Evolutionary conservation across 2,113 vertebrate genomes (phyloP), one percentile per base, ranked within the genome.

Genomic region (Archilochus colubris): DNA sequence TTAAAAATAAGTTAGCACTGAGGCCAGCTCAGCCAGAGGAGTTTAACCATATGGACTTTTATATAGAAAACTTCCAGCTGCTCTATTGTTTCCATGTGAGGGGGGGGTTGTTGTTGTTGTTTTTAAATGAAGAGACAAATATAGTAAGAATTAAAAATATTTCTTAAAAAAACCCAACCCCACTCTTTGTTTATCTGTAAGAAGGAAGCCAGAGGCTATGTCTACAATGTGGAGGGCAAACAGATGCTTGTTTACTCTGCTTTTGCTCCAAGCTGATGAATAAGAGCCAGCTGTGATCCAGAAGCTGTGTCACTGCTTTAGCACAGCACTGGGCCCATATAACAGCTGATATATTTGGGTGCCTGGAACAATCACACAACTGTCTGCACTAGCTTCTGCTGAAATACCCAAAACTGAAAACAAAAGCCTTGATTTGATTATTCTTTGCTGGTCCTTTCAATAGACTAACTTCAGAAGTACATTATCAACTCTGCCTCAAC

Each of bases 241-340:
- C 75, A 95, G 82, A 46, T 93, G 92, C 79, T 96, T 79, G 16
- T 90, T 85, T 69, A 20, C 75, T 51, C 67, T 51, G 64, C 58
- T 27, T 46, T 62, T 73, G 82, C 88, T 91, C 21, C 67, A 31
- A 57, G 93, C 67, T 28, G 85, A 68, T 46, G 88, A 82, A 58
- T 1, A n/a, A 82, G 74, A 44, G 67, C 62, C 95, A 91, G 95
- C 89, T 89, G 88, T 14, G 79, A 94, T 79, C 14, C 85, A 72
- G 91, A 27, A 89, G 84, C 76, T 15, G 2, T 4, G 13, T 8
- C 33, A 48, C 62, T 74, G 87, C 82, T 25, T 24, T 9, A 51
- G 73, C 57, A 13, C 80, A 55, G 74, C 48, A 1, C 74, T 17
- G 81, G 64, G 78, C 93, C 94, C 91, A 51, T 78, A 40, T 9